Conservation (phyloP, 2,113 vertebrate species). For the Notothenia coriiceps region DNA sequence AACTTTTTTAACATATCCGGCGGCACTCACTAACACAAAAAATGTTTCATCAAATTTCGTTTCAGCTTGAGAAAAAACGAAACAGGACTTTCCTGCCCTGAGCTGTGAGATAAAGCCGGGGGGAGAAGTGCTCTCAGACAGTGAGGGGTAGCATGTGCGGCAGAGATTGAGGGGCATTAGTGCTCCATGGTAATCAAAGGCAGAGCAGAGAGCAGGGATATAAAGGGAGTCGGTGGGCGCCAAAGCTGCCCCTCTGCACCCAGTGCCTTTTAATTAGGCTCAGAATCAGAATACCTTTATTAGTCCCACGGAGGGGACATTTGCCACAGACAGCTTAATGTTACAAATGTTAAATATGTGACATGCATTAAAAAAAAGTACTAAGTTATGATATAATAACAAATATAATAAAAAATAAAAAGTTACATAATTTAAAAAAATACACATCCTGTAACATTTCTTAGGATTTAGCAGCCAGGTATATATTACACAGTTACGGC, state of each 20-base stretch:
- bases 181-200: constrained; percentile 88
- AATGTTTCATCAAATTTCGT: not conserved
- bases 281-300: too few species aligned
- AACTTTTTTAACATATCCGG: too few species aligned
- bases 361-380: too few species aligned
- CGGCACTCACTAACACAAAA: not conserved
- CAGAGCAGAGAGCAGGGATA: constrained; percentile 68
- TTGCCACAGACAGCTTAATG: too few species aligned
- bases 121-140: constrained; percentile 21
- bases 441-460: too few species aligned
- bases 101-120: constrained; percentile 1
- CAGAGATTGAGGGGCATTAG: constrained; percentile 72
- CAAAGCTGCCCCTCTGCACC: constrained; percentile 85
- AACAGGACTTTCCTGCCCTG: constrained; percentile 14
- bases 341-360: too few species aligned
- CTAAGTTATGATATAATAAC: too few species aligned
- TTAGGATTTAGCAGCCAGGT: too few species aligned
- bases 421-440: too few species aligned
- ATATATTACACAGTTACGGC: too few species aligned
- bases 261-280: constrained; percentile 91
- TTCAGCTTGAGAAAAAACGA: constrained; percentile 19
- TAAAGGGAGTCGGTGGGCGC: constrained; percentile 81
- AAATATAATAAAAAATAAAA: too few species aligned
- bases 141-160: constrained; percentile 73
- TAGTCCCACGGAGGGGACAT: too few species aligned